These are phyloP conservation scores for Eupeodes luniger DNA, from an alignment of 2,888 invertebrate species.

Conservation along the genomic window DNA sequence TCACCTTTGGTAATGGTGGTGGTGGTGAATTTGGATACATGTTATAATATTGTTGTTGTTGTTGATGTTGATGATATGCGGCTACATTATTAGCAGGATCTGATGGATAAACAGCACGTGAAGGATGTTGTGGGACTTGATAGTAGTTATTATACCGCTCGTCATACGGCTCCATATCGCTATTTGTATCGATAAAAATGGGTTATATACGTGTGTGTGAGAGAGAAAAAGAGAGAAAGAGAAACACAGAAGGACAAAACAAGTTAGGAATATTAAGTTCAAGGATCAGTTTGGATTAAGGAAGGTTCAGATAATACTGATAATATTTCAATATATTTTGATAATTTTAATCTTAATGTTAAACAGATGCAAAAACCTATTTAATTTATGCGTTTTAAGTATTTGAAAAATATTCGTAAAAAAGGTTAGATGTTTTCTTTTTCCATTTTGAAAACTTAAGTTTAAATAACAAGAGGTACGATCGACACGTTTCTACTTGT, in stretches of 20 bases:
- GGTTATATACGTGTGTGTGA: constrained; percentile 71
- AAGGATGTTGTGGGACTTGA: constrained; percentile 80
- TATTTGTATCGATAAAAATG: constrained; percentile 78
- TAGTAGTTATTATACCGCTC: constrained; percentile 82
- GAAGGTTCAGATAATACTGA: background rate
- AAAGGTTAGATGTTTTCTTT: too few species aligned
- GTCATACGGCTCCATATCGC: constrained; percentile 84
- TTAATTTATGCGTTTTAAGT: background rate
- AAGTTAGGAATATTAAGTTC: constrained; percentile 14
- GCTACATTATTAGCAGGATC: constrained; percentile 77
- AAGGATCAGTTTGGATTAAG: constrained; percentile 9
- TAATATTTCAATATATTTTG: background rate
- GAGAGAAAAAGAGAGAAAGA: constrained; percentile 16
- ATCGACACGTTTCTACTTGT: too few species aligned
- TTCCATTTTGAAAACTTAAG: too few species aligned
- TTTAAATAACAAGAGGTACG: too few species aligned
- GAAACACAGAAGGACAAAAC: constrained; percentile 17
- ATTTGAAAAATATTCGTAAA: too few species aligned
- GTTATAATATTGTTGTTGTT: constrained; percentile 79
- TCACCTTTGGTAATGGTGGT: constrained; percentile 81
- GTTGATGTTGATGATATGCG: constrained; percentile 73
- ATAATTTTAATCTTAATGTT: background rate
- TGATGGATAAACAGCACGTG: constrained; percentile 76
- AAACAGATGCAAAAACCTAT: background rate
- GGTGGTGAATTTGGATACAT: constrained; percentile 80